A percentile compares a stretch with the other conserved stretches of the same genome.
Evolutionary conservation across 1,140 invertebrate genomes (phyloP).

Genomic region (Pogonognathellus flavescens): DNA sequence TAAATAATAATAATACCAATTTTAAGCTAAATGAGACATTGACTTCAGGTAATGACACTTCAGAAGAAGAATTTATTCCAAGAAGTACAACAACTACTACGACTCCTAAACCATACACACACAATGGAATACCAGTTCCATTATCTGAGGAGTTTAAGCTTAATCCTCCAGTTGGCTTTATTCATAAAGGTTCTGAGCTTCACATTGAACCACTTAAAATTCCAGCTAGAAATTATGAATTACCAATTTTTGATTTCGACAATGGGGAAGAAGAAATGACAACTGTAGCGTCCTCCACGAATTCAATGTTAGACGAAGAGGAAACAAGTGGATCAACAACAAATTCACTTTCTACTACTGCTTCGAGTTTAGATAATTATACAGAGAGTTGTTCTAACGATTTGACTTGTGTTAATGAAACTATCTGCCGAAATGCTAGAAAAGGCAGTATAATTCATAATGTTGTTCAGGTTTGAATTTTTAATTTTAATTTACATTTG

Average conservation of each 20-base stretch:
- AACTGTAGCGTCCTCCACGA: background rate
- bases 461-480: no score
- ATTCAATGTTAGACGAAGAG: background rate
- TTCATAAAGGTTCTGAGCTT: constrained; percentile 16
- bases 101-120: constrained; percentile 22
- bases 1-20: background rate
- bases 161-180: constrained; percentile 31
- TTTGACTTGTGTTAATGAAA: background rate
- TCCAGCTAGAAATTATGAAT: constrained; percentile 55
- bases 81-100: constrained; percentile 28
- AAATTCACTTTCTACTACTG: background rate
- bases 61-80: background rate
- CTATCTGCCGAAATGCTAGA: background rate
- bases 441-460: no score
- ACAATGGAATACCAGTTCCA: constrained; percentile 34
- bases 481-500: constrained; percentile 49
- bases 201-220: constrained; percentile 31
- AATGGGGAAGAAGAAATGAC: background rate
- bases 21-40: background rate
- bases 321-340: background rate
- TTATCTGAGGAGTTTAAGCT: background rate
- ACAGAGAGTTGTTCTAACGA: background rate
- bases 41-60: background rate
- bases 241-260: constrained; percentile 19
- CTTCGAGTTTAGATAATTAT: background rate